These are phyloP conservation scores for Eupithecia subumbrata DNA, from an alignment of 2,888 invertebrate genomes.

Conservation along the genomic window DNA sequence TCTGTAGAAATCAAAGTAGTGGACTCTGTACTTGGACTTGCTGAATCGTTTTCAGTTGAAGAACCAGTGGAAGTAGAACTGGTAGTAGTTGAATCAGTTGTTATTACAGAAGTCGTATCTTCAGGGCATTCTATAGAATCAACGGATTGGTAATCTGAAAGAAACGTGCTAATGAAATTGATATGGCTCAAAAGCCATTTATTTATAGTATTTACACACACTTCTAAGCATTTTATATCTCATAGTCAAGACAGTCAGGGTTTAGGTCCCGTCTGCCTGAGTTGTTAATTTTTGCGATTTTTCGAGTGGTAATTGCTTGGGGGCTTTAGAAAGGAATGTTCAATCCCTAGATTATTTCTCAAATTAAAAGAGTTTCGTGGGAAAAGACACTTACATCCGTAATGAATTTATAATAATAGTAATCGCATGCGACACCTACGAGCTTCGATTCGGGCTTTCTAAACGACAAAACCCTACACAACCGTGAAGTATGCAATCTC, in stretches of 20 bases:
- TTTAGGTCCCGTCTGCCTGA: background rate
- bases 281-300: background rate
- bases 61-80: background rate
- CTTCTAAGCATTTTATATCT: too few species aligned
- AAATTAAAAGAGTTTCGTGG: background rate
- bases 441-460: too few species aligned
- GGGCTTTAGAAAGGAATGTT: background rate
- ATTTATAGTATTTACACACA: background rate
- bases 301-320: background rate
- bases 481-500: too few species aligned
- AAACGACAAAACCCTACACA: too few species aligned
- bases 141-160: conserved; percentile 35
- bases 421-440: too few species aligned
- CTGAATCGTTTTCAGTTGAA: background rate
- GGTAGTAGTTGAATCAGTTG: conserved; percentile 17
- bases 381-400: too few species aligned
- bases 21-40: background rate
- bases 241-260: background rate
- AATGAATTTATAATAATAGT: too few species aligned
- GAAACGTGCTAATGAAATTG: background rate
- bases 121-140: conserved; percentile 25
- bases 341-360: background rate
- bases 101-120: conserved; percentile 2
- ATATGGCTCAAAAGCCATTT: background rate
- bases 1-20: background rate